Evolutionary conservation across 1,140 invertebrate genomes (phyloP), one percentile per base, ranked within the genome.

Genomic region (Halesus radiatus): DNA sequence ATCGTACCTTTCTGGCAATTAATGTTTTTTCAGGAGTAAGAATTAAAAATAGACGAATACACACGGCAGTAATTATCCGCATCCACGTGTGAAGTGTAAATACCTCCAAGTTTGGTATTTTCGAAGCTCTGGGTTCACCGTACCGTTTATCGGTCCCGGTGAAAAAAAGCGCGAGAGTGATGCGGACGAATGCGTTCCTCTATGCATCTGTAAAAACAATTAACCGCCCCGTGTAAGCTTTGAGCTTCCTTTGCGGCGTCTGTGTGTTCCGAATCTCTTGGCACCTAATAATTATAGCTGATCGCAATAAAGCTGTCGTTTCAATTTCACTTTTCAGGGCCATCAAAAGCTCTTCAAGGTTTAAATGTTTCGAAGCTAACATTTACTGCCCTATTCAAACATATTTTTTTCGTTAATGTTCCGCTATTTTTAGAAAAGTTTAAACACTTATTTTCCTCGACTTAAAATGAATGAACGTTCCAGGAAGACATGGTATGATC

Each of bases 171-270:
- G 56, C 56, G 56, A 60, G 56, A 23, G 7, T 60, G 56, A 20
- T 23, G 20, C 56, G 56, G 54, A 20, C 56, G 20, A 60, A 60
- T 13, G 56, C 37, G 23, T 60, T 60, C 56, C 18, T 60, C 20
- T 10, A 60, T 23, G 18, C 56, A 23, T 18, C 56, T 60, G 56
- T 60, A 60, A 60, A 60, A 60, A 60, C 23, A 60, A 60, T 60
- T 60, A 60, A 13, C 7, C 56, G 56, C 7, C 56, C 23, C 37
- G 37, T 45, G 37, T 1, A 45, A 45, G 20, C 16, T 60, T 60
- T 22, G 8, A 58, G n/a, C 54, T n/a, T 58, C 54, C 56, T 60
- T 23, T 8, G 16, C 56, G 56, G 56, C 56, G 23, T 20, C 56
- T 60, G 56, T 2, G 2, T 23, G 23, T 60, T 20, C 56, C 56